Base-by-base conservation (phyloP, 2,888 invertebrate species). In the Miltochrista miniata region DNA sequence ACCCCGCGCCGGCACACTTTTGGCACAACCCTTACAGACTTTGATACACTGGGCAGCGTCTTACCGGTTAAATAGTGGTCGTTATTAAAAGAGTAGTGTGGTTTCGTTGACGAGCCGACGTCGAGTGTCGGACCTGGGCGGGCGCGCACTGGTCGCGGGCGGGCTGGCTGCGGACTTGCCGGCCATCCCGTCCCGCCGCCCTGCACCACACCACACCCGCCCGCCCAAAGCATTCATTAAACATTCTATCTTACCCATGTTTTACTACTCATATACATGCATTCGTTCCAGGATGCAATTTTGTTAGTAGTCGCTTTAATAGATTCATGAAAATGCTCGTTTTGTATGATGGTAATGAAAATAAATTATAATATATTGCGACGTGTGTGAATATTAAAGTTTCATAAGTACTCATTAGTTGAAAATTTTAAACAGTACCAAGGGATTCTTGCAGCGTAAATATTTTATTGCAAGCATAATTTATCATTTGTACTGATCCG, bases 31-130 rank as follows among this genome's bases (percentile, higher is more conserved):
- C 72, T 79, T 74, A 61, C 61, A 61, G 71, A 73, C 65, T 69
- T 59, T 67, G 59, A 56, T 74, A 72, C 87, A 85, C 87, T 84
- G 73, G 74, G 67, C 64, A 73, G 68, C 74, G 70, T 83, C 90
- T 91, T 91, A 91, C 91, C 90, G 90, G 81, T 87, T 74, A 79
- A 76, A 84, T 83, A 85, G 78, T 85, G 85, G 85, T 89, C 88
- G 90, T 83, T 79, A 80, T 76, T 81, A 81, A 81, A 79, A 81
- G 72, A 72, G 80, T 78, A 76, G 88, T 89, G 83, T 89, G 79
- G 82, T 83, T 79, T 87, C 83, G 87, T 84, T 81, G 90, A 90
- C 88, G 90, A 91, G 90, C 91, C 90, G 91, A 91, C 91, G 91
- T 91, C 87, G 91, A 91, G 90, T 91, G 90, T 90, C 88, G 90